Evolutionary conservation across 2,888 invertebrate species (phyloP).

Genomic region (Cantharis flavilabris): DNA sequence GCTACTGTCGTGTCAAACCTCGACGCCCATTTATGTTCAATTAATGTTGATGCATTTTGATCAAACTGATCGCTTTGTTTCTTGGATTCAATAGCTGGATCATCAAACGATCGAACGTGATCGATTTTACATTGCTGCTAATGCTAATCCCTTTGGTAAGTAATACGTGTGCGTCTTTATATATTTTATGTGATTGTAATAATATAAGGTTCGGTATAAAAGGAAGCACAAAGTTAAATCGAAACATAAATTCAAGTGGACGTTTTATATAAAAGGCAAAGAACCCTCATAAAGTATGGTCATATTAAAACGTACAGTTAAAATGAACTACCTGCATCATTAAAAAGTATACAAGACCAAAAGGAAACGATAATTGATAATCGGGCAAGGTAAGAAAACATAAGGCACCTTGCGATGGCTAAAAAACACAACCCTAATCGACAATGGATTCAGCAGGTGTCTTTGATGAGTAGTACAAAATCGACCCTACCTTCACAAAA

Average conservation of each 20-base stretch:
- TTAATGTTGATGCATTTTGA: slow-evolving; percentile 35
- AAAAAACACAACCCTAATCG: slow-evolving; percentile 22
- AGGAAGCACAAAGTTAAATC: slow-evolving; percentile 1
- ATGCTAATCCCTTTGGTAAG: slow-evolving; percentile 7
- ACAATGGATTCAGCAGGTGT: slow-evolving; percentile 33
- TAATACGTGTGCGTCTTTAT: not conserved
- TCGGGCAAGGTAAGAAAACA: slow-evolving; percentile 24
- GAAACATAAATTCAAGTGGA: not conserved
- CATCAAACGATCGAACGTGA: slow-evolving; percentile 29
- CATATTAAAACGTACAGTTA: not conserved
- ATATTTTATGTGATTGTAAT: not conserved
- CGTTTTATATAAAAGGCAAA: not conserved
- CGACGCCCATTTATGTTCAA: slow-evolving; percentile 38
- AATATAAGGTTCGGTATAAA: not conserved
- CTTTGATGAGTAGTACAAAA: slow-evolving; percentile 22
- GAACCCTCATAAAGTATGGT: not conserved
- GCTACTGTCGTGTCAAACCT: slow-evolving; percentile 35
- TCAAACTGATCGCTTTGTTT: slow-evolving; percentile 32
- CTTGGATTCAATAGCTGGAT: slow-evolving; percentile 19
- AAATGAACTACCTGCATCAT: slow-evolving; percentile 12
- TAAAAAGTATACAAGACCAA: not conserved
- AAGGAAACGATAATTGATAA: slow-evolving; percentile 21
- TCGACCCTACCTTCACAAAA: slow-evolving; percentile 37
- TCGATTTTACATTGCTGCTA: slow-evolving; percentile 27
- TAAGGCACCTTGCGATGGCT: slow-evolving; percentile 33